Evolutionary conservation across 2,797 vertebrate genomes (phyloP).

Genomic region (Staurois parvus): DNA sequence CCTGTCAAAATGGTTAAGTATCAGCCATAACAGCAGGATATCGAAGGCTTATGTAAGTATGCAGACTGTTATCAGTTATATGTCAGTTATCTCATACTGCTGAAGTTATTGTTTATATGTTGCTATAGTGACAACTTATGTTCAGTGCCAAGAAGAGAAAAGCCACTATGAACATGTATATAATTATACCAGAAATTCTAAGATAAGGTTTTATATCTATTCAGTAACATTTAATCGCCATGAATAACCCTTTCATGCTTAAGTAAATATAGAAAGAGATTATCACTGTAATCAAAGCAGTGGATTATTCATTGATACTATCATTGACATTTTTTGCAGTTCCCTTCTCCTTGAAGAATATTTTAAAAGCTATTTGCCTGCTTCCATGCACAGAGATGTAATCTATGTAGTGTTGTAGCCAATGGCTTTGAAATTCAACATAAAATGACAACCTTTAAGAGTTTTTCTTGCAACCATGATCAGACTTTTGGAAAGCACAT

Average conservation of each 20-base stretch:
- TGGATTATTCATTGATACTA: conserved; percentile 7
- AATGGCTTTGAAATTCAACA: too few relatives aligned
- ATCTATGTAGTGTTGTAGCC: too few relatives aligned
- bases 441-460: too few relatives aligned
- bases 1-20: too few relatives aligned
- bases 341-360: neutral
- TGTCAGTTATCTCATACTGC: neutral
- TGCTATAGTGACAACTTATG: neutral
- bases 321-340: neutral
- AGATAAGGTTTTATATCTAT: neutral
- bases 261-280: neutral
- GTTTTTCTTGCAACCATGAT: too few relatives aligned
- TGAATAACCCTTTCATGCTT: neutral
- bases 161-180: too few relatives aligned
- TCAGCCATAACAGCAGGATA: neutral
- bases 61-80: neutral
- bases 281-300: conserved; percentile 9
- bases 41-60: neutral
- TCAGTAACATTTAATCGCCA: neutral
- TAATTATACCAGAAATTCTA: neutral
- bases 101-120: neutral
- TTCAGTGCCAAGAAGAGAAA: too few relatives aligned
- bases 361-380: neutral
- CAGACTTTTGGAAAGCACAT: too few relatives aligned
- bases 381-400: neutral